phyloP scores from a whole-genome alignment of 2,888 invertebrate genomes.

The Ernsta delagoae region DNA sequence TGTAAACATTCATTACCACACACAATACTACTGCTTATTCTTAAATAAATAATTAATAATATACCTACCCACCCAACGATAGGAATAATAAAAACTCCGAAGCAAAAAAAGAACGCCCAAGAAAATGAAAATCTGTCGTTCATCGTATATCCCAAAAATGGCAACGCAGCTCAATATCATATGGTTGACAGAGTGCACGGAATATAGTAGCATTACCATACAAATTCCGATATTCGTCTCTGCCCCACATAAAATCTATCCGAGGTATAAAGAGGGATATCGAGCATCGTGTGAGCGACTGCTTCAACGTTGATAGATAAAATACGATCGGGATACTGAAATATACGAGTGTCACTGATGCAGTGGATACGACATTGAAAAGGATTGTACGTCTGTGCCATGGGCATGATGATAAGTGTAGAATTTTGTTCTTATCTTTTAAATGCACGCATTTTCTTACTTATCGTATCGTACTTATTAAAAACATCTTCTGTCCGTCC shows the following conservation, averaged over 20 bases:
- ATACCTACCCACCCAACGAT: too few relatives aligned
- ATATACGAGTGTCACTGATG: conserved; percentile 16
- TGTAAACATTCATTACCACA: too few relatives aligned
- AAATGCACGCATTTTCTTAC: too few relatives aligned
- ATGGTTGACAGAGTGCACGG: conserved; percentile 24
- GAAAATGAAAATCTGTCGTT: too few relatives aligned
- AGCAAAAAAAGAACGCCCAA: too few relatives aligned
- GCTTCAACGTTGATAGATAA: conserved; percentile 45
- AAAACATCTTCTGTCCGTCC: too few relatives aligned
- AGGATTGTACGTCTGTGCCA: neutral
- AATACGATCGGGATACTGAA: conserved; percentile 32
- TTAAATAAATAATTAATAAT: too few relatives aligned
- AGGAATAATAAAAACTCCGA: too few relatives aligned
- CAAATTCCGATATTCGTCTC: conserved; percentile 37
- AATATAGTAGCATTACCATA: conserved; percentile 34
- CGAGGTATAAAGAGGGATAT: conserved; percentile 39
- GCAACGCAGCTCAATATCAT: conserved; percentile 21
- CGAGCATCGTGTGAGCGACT: conserved; percentile 37
- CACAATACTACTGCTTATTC: too few relatives aligned
- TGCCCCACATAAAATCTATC: conserved; percentile 36
- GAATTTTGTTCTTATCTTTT: conserved; percentile 1
- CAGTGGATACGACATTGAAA: conserved; percentile 16
- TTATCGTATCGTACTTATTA: too few relatives aligned
- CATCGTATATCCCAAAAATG: conserved; percentile 13
- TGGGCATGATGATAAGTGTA: neutral